Evolutionary conservation across 2,113 vertebrate genomes (phyloP).

Genomic region (Beaufortia kweichowensis): DNA sequence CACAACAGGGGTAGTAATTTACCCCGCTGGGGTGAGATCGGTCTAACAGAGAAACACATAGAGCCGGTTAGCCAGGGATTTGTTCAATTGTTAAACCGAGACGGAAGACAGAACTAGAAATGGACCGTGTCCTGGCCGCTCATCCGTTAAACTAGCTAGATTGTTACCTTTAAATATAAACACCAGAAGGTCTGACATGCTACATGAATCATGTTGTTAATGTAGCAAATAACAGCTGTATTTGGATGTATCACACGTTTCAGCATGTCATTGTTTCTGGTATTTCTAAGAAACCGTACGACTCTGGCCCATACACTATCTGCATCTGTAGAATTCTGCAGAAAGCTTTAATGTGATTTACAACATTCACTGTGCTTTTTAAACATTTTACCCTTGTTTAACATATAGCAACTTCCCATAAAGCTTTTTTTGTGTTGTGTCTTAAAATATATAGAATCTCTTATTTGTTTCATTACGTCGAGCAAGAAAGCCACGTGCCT

Average conservation of each 20-base stretch:
- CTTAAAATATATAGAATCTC: no score
- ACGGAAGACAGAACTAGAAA: not conserved
- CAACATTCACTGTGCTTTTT: no score
- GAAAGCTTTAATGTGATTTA: no score
- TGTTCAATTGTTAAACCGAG: constrained; percentile 3
- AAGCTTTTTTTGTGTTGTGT: no score
- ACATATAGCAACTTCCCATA: no score
- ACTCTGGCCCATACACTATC: no score
- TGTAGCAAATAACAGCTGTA: not conserved
- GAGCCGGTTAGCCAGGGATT: constrained; percentile 28
- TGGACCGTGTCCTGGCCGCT: not conserved
- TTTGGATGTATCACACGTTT: not conserved
- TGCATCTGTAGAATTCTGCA: no score
- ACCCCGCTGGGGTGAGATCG: constrained; percentile 35
- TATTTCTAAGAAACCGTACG: not conserved
- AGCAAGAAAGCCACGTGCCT: not conserved
- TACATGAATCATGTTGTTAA: not conserved
- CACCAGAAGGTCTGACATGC: not conserved
- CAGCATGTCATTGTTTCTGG: not conserved
- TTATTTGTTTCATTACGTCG: not conserved
- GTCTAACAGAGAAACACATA: constrained; percentile 26
- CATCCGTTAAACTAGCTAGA: not conserved
- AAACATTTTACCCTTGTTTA: no score
- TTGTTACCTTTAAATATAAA: constrained; percentile 9
- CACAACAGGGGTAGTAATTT: constrained; percentile 28